Evolutionary conservation across 2,113 vertebrate species (phyloP), one percentile per base, ranked within the genome.

Genomic region (Forbesichthys papilliferus): DNA sequence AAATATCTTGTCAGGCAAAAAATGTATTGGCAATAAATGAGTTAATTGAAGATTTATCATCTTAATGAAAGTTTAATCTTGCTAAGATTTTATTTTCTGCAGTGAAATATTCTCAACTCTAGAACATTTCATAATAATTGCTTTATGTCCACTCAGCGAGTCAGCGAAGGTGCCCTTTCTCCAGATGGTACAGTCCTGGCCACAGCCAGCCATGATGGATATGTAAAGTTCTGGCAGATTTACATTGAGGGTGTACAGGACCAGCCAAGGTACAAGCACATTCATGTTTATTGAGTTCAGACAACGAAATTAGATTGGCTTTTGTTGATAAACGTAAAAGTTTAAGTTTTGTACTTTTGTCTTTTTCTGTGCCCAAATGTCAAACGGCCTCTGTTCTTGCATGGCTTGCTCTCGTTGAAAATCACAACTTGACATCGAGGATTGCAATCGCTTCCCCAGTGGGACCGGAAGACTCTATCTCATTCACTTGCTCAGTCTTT

Each of bases 181-280:
- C 98, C 98, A 51, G 98, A 99, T 81, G 98, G 98, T 54, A 96
- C 96, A 0, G 96, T 99, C 53, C 88, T 99, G 75, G 97, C 98
- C 82, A 98, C 98, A 27, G 98, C 98, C 51, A 99, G 97, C 72
- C 96, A 99, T 10, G 98, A 99, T 60, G 98, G 98, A 60, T 96
- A 93, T 79, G 95, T 99, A 69, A 99, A 99, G 87, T 99, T 99
- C 88, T 99, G 98, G 98, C 98, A 99, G 90, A 98, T 99, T 71
- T 99, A 99, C 79, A 96, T 98, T 51, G 98, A 99, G 65, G 97
- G 96, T 0, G 94, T 91, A 1, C 96, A 96, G 71, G 96, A 98
- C 49, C 95, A 96, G 53, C 96, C 97, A 20, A 96, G 98, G 98
- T 99, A 90, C 36, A 42, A 8, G 9, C 5, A 20, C 8, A 0